phyloP scores from a whole-genome alignment of 2,113 vertebrate genomes.

The Colinus virginianus region DNA sequence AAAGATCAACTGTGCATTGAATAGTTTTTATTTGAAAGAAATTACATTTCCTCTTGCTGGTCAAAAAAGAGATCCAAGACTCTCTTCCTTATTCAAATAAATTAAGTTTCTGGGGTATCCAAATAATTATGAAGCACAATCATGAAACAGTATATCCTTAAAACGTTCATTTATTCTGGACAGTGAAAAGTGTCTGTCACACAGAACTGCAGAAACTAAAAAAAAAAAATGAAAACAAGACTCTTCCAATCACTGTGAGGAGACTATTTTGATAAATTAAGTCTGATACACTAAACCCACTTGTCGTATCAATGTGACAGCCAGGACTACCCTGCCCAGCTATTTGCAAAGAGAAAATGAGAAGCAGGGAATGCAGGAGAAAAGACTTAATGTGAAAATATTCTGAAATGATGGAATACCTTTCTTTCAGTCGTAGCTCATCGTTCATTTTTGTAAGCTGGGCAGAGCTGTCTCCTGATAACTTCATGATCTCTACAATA shows the following conservation, averaged over 20 bases:
- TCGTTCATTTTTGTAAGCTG: conserved; percentile 93
- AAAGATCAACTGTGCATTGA: background rate
- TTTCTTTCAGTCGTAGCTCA: conserved; percentile 89
- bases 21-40: background rate
- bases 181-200: background rate
- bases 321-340: background rate
- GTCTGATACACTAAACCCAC: background rate
- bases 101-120: background rate
- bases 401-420: conserved; percentile 71
- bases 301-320: conserved; percentile 23
- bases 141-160: background rate
- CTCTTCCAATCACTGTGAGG: background rate
- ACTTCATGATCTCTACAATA: conserved; percentile 92
- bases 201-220: background rate
- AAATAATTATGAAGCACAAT: background rate
- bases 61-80: background rate
- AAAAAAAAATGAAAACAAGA: background rate
- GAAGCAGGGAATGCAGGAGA: background rate
- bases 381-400: background rate
- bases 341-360: background rate
- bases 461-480: conserved; percentile 92
- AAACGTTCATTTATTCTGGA: background rate
- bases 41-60: background rate
- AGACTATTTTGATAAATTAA: background rate
- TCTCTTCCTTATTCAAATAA: background rate